Evolutionary conservation across 2,888 invertebrate species (phyloP).

Genomic region (Drosophila maculinotata): DNA sequence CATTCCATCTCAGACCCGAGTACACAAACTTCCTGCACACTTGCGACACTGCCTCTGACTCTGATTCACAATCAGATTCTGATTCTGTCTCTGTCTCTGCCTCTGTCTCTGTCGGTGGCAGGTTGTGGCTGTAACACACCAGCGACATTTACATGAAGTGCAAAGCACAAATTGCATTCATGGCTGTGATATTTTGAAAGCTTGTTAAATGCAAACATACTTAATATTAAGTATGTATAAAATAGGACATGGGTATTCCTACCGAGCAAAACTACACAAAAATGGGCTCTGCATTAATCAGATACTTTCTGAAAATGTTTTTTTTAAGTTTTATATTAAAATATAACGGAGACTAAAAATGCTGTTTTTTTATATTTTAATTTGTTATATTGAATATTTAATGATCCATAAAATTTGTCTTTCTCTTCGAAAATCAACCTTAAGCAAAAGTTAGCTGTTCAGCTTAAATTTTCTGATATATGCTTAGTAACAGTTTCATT

Average conservation of each 20-base stretch:
- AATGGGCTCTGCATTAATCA: no score
- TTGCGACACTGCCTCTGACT: not conserved
- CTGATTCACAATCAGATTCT: not conserved
- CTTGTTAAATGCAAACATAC: not conserved
- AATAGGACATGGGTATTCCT: no score
- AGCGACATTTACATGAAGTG: conserved; percentile 46
- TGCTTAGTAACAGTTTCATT: not conserved
- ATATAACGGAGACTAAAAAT: no score
- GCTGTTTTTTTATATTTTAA: no score
- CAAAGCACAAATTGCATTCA: conserved; percentile 51
- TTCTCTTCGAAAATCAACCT: not conserved
- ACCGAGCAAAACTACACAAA: no score
- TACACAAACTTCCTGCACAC: conserved; percentile 25
- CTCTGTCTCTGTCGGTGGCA: not conserved
- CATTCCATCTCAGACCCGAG: conserved; percentile 43
- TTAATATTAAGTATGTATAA: not conserved
- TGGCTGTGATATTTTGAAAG: conserved; percentile 39
- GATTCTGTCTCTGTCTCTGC: not conserved
- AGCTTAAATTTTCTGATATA: not conserved
- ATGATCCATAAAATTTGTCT: no score
- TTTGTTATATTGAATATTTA: no score
- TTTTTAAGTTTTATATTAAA: no score
- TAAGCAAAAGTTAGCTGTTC: not conserved
- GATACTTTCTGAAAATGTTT: no score
- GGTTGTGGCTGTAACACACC: conserved; percentile 13